Evolutionary conservation across 2,888 invertebrate genomes (phyloP), one percentile per base, ranked within the genome.

Genomic region (Sipha maydis): DNA sequence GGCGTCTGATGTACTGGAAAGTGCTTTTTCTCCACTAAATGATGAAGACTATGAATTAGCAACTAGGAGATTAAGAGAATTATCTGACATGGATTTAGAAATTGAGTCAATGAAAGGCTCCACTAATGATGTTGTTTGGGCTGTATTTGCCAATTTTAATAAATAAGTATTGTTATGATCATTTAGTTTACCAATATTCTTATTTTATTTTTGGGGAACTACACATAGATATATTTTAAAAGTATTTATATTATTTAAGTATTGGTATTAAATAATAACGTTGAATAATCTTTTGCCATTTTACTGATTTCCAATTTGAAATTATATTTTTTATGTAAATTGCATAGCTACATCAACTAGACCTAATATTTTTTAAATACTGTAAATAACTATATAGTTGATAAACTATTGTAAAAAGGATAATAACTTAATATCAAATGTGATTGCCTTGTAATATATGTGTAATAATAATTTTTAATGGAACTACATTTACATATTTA

Each of bases 1-100:
- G 92, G 98, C 99, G 17, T 98, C 98, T 85, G 99, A 99, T 93
- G 99, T 99, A 41, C 94, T 99, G 89, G 99, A 99, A 93, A 99
- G 99, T 93, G 99, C 99, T 85, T 99, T 99, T 93, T 98, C 98
- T 38, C 98, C 99, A 4, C 94, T 99, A 21, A 97, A 97, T 84
- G 98, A 98, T 91, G 98, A 99, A 91, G 99, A 99, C 93, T 99
- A 99, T 92, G 99, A 99, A 93, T 93, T 99, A 91, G 99, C 99
- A 89, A 99, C 99, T 95, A 96, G 98, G 91, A 95, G 99, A 91
- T 98, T 99, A 83, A 95, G 99, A 90, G 97, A 98, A 91, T 94
- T 99, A 82, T 94, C 99, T 91, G 99, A 99, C 92, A 94, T 99
- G 91, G 99, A 99, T 93, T 97, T 98, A 92, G 99, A 99, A 92